phyloP scores from a whole-genome alignment of 2,888 invertebrate species.

The Laothoe populi region DNA sequence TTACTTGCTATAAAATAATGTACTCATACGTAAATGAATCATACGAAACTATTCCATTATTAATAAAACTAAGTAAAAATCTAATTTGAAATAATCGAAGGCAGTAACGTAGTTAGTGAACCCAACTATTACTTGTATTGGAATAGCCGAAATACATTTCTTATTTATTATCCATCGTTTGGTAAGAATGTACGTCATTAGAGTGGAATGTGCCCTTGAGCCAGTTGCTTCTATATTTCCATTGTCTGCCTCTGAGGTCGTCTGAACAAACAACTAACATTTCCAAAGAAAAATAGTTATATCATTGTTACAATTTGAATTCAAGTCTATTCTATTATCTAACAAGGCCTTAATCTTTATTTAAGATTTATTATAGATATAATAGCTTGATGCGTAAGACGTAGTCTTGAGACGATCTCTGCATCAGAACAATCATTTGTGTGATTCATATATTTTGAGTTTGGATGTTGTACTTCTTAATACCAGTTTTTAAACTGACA shows the following conservation, averaged over 20 bases:
- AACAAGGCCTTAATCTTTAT: constrained; percentile 4
- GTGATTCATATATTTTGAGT: too few species aligned
- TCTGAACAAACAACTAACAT: constrained; percentile 20
- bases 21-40: too few species aligned
- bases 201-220: constrained; percentile 1
- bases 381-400: neutral
- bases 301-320: neutral
- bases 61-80: too few species aligned
- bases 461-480: too few species aligned
- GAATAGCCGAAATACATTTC: constrained; percentile 3
- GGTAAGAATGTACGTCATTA: neutral
- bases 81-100: too few species aligned
- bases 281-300: constrained; percentile 14
- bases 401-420: too few species aligned
- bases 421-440: too few species aligned
- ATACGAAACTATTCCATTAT: too few species aligned
- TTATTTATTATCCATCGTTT: neutral
- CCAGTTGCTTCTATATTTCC: constrained; percentile 1
- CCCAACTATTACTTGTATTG: neutral
- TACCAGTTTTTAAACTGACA: too few species aligned
- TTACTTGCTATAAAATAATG: too few species aligned
- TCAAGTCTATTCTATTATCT: neutral
- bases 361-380: neutral
- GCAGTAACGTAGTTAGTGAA: too few species aligned
- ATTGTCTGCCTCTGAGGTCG: constrained; percentile 17